Percentiles rank a stretch among this genome's conserved stretches.
Conservation (phyloP, 2,888 invertebrate genomes). For the Epinotia ramella region DNA sequence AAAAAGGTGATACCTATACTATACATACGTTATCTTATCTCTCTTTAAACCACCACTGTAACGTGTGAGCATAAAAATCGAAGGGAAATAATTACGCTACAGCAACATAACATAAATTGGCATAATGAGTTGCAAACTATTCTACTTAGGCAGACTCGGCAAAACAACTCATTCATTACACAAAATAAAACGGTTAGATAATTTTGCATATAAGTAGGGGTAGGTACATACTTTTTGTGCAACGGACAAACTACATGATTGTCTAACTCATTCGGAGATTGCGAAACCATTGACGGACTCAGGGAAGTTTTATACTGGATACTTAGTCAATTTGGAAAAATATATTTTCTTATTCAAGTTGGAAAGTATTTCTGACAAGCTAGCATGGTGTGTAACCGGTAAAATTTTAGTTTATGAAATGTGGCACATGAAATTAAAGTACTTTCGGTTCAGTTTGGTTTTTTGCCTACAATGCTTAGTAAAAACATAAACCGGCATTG, state of each 20-base stretch:
- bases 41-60: too few relatives aligned
- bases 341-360: background rate
- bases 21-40: too few relatives aligned
- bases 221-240: slow-evolving; percentile 18
- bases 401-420: too few relatives aligned
- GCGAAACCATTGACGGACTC: slow-evolving; percentile 24
- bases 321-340: background rate
- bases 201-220: background rate
- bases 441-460: too few relatives aligned
- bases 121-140: background rate
- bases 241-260: slow-evolving; percentile 36
- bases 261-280: slow-evolving; percentile 31
- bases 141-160: background rate
- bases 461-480: too few relatives aligned
- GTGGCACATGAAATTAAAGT: too few relatives aligned
- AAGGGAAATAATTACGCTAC: too few relatives aligned
- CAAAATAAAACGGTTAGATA: slow-evolving; percentile 11
- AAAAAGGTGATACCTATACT: too few relatives aligned
- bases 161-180: background rate
- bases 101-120: background rate
- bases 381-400: too few relatives aligned
- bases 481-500: too few relatives aligned
- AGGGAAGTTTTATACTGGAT: slow-evolving; percentile 1
- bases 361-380: background rate
- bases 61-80: too few relatives aligned